A percentile compares a stretch with the other conserved stretches of the same genome.
Evolutionary conservation across 2,113 vertebrate species (phyloP).

Genomic region (Psilopsiagon aymara): DNA sequence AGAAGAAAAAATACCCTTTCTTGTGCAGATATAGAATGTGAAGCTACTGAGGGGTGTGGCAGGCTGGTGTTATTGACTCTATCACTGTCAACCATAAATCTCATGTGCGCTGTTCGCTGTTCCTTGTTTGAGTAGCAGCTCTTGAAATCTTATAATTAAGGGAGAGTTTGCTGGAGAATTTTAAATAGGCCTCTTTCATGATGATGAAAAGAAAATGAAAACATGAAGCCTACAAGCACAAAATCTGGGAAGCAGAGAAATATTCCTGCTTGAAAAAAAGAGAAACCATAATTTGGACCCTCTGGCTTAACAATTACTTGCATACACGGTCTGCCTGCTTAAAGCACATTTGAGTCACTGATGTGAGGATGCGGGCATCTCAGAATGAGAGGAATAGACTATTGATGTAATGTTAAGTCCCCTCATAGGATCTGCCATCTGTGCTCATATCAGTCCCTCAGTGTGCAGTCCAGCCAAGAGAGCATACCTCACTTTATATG

Average conservation of each 20-base stretch:
- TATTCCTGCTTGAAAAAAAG: background rate
- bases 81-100: background rate
- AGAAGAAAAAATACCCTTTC: background rate
- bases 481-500: background rate
- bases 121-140: background rate
- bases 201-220: background rate
- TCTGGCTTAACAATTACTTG: background rate
- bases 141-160: background rate
- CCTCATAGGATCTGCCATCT: background rate
- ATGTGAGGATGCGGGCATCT: background rate
- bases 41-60: background rate
- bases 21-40: background rate
- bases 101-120: background rate
- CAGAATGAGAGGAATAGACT: background rate
- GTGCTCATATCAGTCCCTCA: background rate
- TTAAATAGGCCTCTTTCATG: background rate
- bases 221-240: background rate
- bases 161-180: background rate
- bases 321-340: background rate
- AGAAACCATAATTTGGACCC: background rate
- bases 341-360: background rate
- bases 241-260: background rate
- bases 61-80: background rate
- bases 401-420: background rate
- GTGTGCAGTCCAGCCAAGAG: background rate